Evolutionary conservation across 2,113 vertebrate genomes (phyloP).

Genomic region (Spea multiplicata): DNA sequence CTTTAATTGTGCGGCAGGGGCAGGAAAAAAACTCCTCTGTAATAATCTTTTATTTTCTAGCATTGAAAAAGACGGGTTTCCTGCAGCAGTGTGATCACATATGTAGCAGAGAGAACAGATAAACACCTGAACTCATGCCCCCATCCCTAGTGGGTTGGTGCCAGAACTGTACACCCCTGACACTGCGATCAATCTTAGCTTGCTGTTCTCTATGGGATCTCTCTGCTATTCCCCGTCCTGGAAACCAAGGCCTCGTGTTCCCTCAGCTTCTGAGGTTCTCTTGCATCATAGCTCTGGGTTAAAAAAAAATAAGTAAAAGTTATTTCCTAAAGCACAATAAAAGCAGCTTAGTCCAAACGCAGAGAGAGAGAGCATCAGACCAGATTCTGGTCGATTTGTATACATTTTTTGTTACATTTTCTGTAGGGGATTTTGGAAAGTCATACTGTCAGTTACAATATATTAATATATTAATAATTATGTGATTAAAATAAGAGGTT

Average conservation of each 20-base stretch:
- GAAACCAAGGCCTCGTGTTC: slow-evolving; percentile 41
- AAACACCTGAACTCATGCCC: background rate
- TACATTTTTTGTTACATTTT: no score
- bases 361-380: no score
- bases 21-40: background rate
- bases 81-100: slow-evolving; percentile 5
- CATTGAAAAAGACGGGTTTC: background rate
- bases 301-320: no score
- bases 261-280: slow-evolving; percentile 6
- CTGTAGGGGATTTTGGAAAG: no score
- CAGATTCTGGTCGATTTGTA: no score
- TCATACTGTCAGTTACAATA: no score
- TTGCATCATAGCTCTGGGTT: slow-evolving; percentile 11
- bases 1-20: no score
- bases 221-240: slow-evolving; percentile 30
- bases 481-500: no score
- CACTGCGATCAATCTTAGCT: slow-evolving; percentile 21
- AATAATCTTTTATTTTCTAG: slow-evolving; percentile 2
- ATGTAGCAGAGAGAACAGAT: background rate
- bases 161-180: slow-evolving; percentile 5
- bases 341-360: no score
- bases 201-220: slow-evolving; percentile 33
- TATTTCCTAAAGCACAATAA: no score
- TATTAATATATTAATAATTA: no score
- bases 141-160: slow-evolving; percentile 24